Percentiles rank a stretch among this genome's conserved stretches.
These are phyloP conservation scores for Oceanodroma tethys DNA, from an alignment of 2,113 vertebrate species.

Conservation along the genomic window DNA sequence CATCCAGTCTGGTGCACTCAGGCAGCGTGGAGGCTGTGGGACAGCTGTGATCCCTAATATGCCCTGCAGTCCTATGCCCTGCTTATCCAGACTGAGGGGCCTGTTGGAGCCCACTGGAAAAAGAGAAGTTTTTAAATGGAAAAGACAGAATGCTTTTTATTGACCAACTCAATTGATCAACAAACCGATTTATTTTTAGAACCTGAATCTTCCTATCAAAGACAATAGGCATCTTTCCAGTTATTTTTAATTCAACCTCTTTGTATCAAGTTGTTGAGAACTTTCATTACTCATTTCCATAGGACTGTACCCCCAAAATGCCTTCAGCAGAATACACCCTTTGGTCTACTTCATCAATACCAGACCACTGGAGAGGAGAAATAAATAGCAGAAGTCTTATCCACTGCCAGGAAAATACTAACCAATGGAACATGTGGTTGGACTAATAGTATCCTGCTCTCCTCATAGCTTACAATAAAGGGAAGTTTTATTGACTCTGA, in stretches of 20 bases:
- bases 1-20: neutral
- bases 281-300: neutral
- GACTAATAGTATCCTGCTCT: neutral
- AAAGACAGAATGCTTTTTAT: neutral
- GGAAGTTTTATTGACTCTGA: neutral
- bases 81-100: neutral
- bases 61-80: neutral
- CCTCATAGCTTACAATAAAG: neutral
- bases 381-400: neutral
- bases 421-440: neutral
- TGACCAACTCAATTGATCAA: neutral
- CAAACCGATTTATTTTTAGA: neutral
- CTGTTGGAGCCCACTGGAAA: neutral
- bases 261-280: neutral
- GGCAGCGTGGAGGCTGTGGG: neutral
- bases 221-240: neutral
- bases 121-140: neutral
- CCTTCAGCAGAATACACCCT: neutral
- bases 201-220: neutral
- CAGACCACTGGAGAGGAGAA: neutral
- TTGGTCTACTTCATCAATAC: neutral
- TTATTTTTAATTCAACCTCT: neutral
- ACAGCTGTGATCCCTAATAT: neutral
- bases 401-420: neutral
- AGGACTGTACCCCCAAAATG: neutral